Evolutionary conservation across 64 coral and sea anemone genomes (phyloP).

Genomic region (Astreopora myriophthalma): DNA sequence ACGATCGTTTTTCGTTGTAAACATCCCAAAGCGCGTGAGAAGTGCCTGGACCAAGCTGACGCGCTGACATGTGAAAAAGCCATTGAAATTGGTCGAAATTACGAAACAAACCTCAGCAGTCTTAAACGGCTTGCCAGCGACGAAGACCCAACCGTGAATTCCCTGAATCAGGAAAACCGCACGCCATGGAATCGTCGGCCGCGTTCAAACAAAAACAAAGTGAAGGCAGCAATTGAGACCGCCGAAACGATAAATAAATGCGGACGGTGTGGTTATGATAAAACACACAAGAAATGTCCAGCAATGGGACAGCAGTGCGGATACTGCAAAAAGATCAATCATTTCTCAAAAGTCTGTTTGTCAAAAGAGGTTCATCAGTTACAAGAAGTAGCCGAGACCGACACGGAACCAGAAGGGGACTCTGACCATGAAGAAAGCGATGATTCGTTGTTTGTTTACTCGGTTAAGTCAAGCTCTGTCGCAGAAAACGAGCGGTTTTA

Average conservation of each 20-base stretch:
- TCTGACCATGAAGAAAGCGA: neutral
- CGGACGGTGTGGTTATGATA: constrained; percentile 2
- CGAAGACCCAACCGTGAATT: constrained; percentile 24
- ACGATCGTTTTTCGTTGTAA: too few species aligned
- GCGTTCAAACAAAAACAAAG: neutral
- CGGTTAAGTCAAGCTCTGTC: neutral
- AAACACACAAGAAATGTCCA: constrained; percentile 46
- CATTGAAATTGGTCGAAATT: constrained; percentile 26
- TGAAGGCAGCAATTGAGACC: neutral
- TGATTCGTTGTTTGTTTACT: neutral
- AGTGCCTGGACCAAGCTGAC: neutral
- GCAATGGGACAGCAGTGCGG: constrained; percentile 34
- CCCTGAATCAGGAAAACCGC: neutral
- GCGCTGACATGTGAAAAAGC: constrained; percentile 31
- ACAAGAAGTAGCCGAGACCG: neutral
- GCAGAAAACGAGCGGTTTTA: neutral
- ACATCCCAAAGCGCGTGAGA: too few species aligned
- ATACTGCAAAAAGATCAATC: constrained; percentile 32
- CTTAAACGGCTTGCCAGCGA: neutral
- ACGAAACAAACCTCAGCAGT: constrained; percentile 8
- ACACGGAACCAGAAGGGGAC: neutral
- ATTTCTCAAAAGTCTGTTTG: constrained; percentile 33
- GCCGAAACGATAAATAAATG: neutral
- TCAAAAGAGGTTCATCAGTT: neutral
- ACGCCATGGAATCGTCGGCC: neutral